These are phyloP conservation scores for Triplophysa rosa DNA, from an alignment of 2,113 vertebrate genomes.

Conservation along the genomic window DNA sequence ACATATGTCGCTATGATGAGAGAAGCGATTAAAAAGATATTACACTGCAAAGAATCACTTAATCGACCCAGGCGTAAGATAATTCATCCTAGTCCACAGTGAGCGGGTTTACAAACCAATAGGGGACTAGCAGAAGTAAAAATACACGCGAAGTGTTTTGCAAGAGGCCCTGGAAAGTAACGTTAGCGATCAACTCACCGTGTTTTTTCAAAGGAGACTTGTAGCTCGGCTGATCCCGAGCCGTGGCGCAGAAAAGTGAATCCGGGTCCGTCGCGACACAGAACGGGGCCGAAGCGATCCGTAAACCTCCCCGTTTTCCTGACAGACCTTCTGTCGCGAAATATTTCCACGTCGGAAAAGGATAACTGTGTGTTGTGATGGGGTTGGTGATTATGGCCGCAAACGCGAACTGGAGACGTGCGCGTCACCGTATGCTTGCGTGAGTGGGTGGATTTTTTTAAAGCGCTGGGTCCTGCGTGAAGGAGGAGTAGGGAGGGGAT, in stretches of 20 bases:
- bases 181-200: slow-evolving; percentile 21
- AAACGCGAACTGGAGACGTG: neutral
- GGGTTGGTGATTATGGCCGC: neutral
- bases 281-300: neutral
- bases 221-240: slow-evolving; percentile 12
- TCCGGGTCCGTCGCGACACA: neutral
- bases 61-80: neutral
- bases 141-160: slow-evolving; percentile 11
- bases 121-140: neutral
- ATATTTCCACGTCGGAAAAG: neutral
- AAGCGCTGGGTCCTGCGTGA: neutral
- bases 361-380: neutral
- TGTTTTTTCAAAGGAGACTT: slow-evolving; percentile 14
- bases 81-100: neutral
- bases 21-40: slow-evolving; percentile 16
- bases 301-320: neutral
- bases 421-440: neutral
- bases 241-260: slow-evolving; percentile 5
- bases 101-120: neutral
- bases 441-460: slow-evolving; percentile 5
- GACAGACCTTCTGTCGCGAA: neutral
- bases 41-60: slow-evolving; percentile 13
- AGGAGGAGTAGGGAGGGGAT: neutral
- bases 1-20: neutral
- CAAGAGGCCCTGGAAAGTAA: neutral